Percentiles rank a stretch among this genome's conserved stretches.
Evolutionary conservation across 1,140 invertebrate genomes (phyloP).

Genomic region (Drosophila rhopaloa): DNA sequence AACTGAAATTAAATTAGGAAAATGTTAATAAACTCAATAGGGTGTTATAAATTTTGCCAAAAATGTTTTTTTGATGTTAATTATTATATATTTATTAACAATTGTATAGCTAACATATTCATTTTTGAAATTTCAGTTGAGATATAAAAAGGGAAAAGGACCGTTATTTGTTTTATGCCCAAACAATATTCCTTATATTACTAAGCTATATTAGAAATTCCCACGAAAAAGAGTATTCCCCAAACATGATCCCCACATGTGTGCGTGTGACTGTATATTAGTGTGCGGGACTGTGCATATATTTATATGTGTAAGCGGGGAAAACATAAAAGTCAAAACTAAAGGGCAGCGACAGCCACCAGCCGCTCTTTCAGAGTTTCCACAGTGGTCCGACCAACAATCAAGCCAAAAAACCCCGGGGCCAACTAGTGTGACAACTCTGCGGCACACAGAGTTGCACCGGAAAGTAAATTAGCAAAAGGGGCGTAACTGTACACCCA

Average conservation of each 20-base stretch:
- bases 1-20: too few relatives aligned
- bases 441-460: constrained; percentile 2
- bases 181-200: background rate
- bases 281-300: constrained; percentile 39
- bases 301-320: constrained; percentile 65
- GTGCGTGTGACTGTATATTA: background rate
- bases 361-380: constrained; percentile 51
- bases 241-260: constrained; percentile 13
- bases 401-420: constrained; percentile 11
- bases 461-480: constrained; percentile 6
- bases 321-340: constrained; percentile 79
- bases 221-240: constrained; percentile 34
- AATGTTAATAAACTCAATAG: too few relatives aligned
- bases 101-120: too few relatives aligned
- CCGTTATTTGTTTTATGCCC: too few relatives aligned
- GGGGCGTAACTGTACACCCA: constrained; percentile 23
- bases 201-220: background rate
- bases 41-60: too few relatives aligned
- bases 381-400: constrained; percentile 41
- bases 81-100: too few relatives aligned
- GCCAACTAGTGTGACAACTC: constrained; percentile 51
- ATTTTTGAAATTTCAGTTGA: too few relatives aligned
- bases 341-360: constrained; percentile 73
- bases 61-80: too few relatives aligned
- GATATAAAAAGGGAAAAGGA: too few relatives aligned